A percentile compares a stretch with the other conserved stretches of the same genome.
Conservation (phyloP, 2,888 invertebrate genomes). For the Enchytraeus crypticus region DNA sequence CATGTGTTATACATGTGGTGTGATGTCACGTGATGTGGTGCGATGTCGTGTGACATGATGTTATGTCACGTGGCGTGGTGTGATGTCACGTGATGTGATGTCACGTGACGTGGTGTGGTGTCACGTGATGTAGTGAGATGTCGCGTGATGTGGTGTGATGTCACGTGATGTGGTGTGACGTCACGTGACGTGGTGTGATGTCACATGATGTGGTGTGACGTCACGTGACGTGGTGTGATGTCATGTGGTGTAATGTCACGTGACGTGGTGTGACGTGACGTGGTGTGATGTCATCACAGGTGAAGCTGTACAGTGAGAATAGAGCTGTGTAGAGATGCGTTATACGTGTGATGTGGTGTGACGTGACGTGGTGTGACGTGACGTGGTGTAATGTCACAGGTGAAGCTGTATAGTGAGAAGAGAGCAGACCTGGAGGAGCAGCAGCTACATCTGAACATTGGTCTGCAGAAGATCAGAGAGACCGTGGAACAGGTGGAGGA, state of each 20-base stretch:
- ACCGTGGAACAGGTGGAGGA: conserved; percentile 99
- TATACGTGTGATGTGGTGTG: neutral
- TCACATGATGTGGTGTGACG: conserved; percentile 87
- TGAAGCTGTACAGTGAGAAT: conserved; percentile 92
- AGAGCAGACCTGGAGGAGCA: conserved; percentile 96
- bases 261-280: neutral
- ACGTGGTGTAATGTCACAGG: conserved; percentile 32
- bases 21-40: neutral
- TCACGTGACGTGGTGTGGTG: no score
- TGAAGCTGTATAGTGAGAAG: conserved; percentile 92
- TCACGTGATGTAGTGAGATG: neutral
- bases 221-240: no score
- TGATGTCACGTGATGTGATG: no score
- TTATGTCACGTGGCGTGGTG: conserved; percentile 68
- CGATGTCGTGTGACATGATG: neutral
- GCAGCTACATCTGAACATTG: conserved; percentile 94
- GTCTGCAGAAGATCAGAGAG: conserved; percentile 95
- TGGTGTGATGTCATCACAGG: conserved; percentile 33
- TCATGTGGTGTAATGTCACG: no score
- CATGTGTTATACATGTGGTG: neutral
- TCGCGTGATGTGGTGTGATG: no score
- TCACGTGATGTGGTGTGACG: no score
- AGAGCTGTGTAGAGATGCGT: conserved; percentile 61
- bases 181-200: conserved; percentile 20
- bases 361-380: neutral